Evolutionary conservation across 2,797 vertebrate species (phyloP), one percentile per base, ranked within the genome.

Genomic region (Momotus momota): DNA sequence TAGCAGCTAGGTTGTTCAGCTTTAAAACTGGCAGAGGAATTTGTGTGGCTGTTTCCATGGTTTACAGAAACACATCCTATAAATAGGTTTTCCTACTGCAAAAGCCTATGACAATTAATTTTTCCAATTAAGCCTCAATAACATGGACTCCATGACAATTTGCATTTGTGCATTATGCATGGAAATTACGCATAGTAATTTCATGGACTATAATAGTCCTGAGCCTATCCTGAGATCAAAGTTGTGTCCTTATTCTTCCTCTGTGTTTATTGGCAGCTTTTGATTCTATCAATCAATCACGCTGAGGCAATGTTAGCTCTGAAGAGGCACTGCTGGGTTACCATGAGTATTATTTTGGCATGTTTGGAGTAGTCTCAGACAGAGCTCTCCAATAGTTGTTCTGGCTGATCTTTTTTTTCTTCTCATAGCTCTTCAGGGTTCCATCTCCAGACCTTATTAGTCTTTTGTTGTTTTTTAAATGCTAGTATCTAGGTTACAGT

Each of bases 231-330:
- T 81, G 81, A 90, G 58, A 95, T 94, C 86, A 96, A 90, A 97
- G 64, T 52, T 58, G 60, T 91, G 86, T 92, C 60, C 33, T 73
- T 90, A 61, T 89, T 60, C 66, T 90, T 78, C 35, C 64, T 48
- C 64, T 81, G 70, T 94, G 73, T 96, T 95, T 96, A 85, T 78
- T 97, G 94, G 90, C 90, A 97, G 78, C 64, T 96, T 96, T 94
- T 94, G 91, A 89, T 93, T 93, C 93, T 43, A 51, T 91, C 78
- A 54, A 29, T 96, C 65, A 48, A 35, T 35, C 35, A 35, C 43
- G 75, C 71, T 13, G 46, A 92, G 79, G 65, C 66, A 82, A 88
- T 35, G 27, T 90, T 83, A 96, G 23, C 86, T 95, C 91, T 40
- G 62, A 96, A 95, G 93, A 86, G 55, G 64, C 82, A 91, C 77